Evolutionary conservation across 2,888 invertebrate species (phyloP).

Genomic region (Tillus elongatus): DNA sequence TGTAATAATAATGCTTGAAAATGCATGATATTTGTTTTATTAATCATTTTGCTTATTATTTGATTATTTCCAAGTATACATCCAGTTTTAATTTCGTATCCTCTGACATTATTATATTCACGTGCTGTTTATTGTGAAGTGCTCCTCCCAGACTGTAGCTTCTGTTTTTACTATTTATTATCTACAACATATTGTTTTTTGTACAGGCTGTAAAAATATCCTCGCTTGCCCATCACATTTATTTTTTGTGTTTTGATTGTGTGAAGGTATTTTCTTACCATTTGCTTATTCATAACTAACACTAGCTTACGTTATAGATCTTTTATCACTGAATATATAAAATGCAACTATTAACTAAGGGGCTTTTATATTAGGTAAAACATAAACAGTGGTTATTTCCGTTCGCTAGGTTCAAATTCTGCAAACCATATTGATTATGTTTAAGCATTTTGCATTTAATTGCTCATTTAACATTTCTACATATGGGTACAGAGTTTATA

Average conservation of each 20-base stretch:
- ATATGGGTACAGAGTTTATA: too few relatives aligned
- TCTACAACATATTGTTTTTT: conserved; percentile 12
- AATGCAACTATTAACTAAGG: too few relatives aligned
- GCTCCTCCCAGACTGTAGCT: conserved; percentile 1
- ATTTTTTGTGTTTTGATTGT: conserved; percentile 28
- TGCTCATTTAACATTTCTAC: too few relatives aligned
- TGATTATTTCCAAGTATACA: conserved; percentile 22
- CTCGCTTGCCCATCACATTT: conserved; percentile 27
- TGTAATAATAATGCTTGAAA: conserved; percentile 81
- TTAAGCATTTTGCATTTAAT: too few relatives aligned
- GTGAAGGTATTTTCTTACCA: conserved; percentile 2
- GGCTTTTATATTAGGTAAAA: too few relatives aligned
- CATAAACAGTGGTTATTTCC: too few relatives aligned
- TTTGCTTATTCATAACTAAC: conserved; percentile 14
- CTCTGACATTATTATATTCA: neutral
- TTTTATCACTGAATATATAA: too few relatives aligned
- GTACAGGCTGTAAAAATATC: conserved; percentile 25
- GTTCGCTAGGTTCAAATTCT: too few relatives aligned
- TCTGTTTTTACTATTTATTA: neutral
- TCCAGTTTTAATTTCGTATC: conserved; percentile 3
- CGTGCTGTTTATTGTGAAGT: conserved; percentile 4
- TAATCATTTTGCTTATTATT: conserved; percentile 46
- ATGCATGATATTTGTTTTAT: conserved; percentile 81
- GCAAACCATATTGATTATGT: too few relatives aligned
- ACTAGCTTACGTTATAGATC: conserved; percentile 14